Evolutionary conservation across 1,140 invertebrate genomes (phyloP), one percentile per base, ranked within the genome.

Genomic region (Drosophila tropicalis): DNA sequence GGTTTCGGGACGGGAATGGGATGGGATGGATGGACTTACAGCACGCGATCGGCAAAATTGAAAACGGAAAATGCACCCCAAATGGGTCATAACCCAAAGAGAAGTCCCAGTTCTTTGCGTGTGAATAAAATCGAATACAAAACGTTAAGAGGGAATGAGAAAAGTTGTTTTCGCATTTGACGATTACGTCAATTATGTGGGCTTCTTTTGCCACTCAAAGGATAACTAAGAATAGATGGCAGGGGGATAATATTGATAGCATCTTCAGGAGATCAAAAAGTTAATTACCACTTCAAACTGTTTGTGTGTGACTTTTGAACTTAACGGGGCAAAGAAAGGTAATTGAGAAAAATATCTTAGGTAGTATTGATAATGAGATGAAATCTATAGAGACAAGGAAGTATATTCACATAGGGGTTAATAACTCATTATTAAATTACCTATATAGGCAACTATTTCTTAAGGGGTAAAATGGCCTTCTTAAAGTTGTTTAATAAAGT

Each of bases 141-240:
- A 29, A 29, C 34, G 34, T 47, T 9, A 2, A 81, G 71, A 77
- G n/a, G n/a, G 81, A 29, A 29, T 29, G 29, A 81, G 70, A 68
- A 83, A 79, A 79, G 79, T 68, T 65, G 67, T 77, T 89, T 78
- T 89, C 89, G 83, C 79, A 89, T 89, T 51, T 76, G 71, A 70
- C 84, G 79, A 89, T 69, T 76, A 62, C 69, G 72, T 57, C 79
- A 89, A 77, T 77, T 89, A 87, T 87, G 84, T 76, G 83, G 83
- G 83, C 67, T 22, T 47, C 47, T 40, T 29, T 22, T 40, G 67
- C 41, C 17, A 51, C 57, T 51, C 60, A 17, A 64, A 62, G 58
- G 32, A 61, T 70, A 70, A 12, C 17, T 41, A 19, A 44, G 34
- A 3, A 6, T 12, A 10, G 41, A 56, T 36, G 57, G 36, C 10